phyloP scores from a whole-genome alignment of 2,113 vertebrate species.

The Elachura formosa region DNA sequence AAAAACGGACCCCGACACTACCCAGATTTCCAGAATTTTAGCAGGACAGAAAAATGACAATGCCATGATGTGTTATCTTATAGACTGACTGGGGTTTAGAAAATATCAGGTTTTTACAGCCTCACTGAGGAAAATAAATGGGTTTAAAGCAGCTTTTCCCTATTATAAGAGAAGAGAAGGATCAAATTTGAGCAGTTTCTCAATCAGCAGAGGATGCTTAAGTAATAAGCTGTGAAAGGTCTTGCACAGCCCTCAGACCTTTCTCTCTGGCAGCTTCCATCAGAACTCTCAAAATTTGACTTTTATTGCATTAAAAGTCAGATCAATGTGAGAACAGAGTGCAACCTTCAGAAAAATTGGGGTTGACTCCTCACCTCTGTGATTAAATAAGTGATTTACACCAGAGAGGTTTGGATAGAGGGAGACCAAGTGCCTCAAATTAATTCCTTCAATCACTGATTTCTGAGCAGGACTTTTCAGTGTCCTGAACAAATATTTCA shows the following conservation, averaged over 20 bases:
- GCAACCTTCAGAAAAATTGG: background rate
- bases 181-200: background rate
- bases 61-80: background rate
- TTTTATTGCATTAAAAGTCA: background rate
- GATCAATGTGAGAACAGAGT: background rate
- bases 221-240: background rate
- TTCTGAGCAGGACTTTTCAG: background rate
- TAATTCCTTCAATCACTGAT: background rate
- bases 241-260: background rate
- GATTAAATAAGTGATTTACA: background rate
- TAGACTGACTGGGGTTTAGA: background rate
- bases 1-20: accelerated
- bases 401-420: background rate
- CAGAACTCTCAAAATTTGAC: background rate
- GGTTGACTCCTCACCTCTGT: background rate
- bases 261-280: background rate
- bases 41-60: background rate
- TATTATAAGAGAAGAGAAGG: background rate
- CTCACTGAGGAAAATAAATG: accelerated
- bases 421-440: background rate
- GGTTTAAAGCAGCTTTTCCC: background rate
- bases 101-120: background rate
- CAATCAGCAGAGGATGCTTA: background rate
- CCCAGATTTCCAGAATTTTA: background rate
- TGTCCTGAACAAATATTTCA: background rate